Evolutionary conservation across 37 sponge, comb jelly and placozoan species (phyloP), one percentile per base, ranked within the genome.

Genomic region (Tethya wilhelma): DNA sequence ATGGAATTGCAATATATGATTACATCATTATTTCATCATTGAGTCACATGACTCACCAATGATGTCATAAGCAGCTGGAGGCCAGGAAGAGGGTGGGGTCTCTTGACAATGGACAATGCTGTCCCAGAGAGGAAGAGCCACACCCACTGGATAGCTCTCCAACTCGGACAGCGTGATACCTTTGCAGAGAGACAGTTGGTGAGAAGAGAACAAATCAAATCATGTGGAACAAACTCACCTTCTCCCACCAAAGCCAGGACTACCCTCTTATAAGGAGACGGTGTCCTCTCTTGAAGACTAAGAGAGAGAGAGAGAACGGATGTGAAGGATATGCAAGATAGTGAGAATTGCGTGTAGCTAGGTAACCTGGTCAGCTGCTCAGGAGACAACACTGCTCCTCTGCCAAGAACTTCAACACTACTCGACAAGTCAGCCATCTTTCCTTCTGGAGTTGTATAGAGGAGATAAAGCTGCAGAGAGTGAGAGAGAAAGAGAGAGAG

Each of bases 131-230:
- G 83, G 86, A 37, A 89, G 87, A 26, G 81, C 56, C 73, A 93
- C 90, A 56, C 90, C 86, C 76, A 85, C 81, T 29, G 94, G 94
- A 33, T 86, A 56, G 4, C 79, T 69, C 31, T 81, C 69, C 17
- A 93, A 62, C n/a, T 79, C 71, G 32, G n/a, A n/a, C 36, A 77
- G 40, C 20, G 41, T 60, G 33, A 82, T 38, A 43, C 74, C 84
- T 89, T 25, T 57, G 64, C 23, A 49, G 6, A 70, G 23, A 42
- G 23, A 4, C 23, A 58, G 26, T 9, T 4, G 26, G 5, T 28
- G 59, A 28, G 28, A 58, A 28, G 14, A 14, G 23, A 9, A 9
- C 4, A 58, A 58, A 4, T 8, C 22, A 25, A n/a, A 8, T n/a
- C 28, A 22, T 40, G 45, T 42, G 28, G 42, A 44, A 33, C 20